Evolutionary conservation across 2,888 invertebrate species (phyloP).

Genomic region (Chalcis sispes): DNA sequence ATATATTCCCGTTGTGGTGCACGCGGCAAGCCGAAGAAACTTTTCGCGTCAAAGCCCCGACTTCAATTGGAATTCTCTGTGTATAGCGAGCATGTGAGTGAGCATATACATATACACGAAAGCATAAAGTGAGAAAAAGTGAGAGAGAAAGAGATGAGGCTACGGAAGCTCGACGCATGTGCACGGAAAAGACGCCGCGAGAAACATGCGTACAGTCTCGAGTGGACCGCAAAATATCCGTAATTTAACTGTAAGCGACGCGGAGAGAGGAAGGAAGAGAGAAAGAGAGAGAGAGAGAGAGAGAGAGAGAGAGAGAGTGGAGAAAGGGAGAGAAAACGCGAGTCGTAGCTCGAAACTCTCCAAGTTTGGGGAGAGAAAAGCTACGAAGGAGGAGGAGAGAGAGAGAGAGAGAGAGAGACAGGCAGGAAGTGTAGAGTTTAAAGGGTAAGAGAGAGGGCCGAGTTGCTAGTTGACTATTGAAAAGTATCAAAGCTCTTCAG

Average conservation of each 20-base stretch:
- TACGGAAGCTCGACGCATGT: not conserved
- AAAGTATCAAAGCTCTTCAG: too few relatives aligned
- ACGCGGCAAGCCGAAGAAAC: not conserved
- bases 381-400: too few relatives aligned
- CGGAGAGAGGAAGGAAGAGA: conserved; percentile 7
- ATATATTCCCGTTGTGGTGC: not conserved
- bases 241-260: conserved; percentile 58
- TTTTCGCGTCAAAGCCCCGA: not conserved
- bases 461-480: not conserved
- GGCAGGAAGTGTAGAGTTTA: not conserved
- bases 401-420: not conserved
- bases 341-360: too few relatives aligned
- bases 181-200: conserved; percentile 21
- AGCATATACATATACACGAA: not conserved
- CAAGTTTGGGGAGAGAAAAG: too few relatives aligned
- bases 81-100: not conserved
- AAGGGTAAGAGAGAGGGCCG: too few relatives aligned
- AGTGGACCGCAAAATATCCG: conserved; percentile 62
- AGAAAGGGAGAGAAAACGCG: too few relatives aligned
- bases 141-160: not conserved
- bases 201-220: conserved; percentile 56
- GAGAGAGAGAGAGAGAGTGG: not conserved
- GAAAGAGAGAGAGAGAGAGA: not conserved
- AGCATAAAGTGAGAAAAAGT: too few relatives aligned
- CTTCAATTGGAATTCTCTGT: conserved; percentile 37